These are phyloP conservation scores for Bujurquina vittata DNA, from an alignment of 2,113 vertebrate species.

Conservation along the genomic window DNA sequence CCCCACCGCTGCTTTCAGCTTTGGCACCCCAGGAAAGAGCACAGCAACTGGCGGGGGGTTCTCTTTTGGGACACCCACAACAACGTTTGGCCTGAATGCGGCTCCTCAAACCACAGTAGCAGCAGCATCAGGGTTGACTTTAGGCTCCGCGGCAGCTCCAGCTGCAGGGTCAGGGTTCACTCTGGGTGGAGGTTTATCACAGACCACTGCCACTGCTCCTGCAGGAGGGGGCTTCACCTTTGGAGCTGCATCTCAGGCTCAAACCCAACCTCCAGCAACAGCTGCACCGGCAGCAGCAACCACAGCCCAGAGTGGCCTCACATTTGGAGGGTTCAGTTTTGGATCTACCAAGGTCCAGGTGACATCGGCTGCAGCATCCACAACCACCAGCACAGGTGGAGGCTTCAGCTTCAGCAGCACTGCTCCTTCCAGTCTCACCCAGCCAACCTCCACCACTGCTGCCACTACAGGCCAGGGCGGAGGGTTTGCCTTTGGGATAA, in stretches of 20 bases:
- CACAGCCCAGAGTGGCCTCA: neutral
- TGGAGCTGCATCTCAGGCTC: constrained; percentile 30
- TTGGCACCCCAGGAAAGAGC: constrained; percentile 79
- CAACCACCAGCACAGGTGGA: constrained; percentile 58
- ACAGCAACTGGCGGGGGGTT: constrained; percentile 72
- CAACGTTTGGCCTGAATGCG: constrained; percentile 77
- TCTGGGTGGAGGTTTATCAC: constrained; percentile 61
- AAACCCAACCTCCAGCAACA: constrained; percentile 15
- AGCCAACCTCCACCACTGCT: constrained; percentile 23
- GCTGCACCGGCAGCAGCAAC: neutral
- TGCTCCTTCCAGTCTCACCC: constrained; percentile 48
- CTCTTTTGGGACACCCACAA: constrained; percentile 78
- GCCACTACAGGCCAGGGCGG: constrained; percentile 64
- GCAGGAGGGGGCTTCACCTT: constrained; percentile 70
- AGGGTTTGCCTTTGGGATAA: constrained; percentile 81
- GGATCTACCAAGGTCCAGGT: constrained; percentile 76
- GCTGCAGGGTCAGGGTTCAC: constrained; percentile 69
- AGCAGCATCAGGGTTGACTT: constrained; percentile 70
- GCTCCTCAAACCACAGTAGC: constrained; percentile 73
- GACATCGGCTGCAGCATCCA: constrained; percentile 59
- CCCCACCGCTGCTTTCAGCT: constrained; percentile 79
- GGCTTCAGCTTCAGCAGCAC: constrained; percentile 70
- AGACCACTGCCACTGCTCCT: constrained; percentile 46
- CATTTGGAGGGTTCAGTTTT: constrained; percentile 80
- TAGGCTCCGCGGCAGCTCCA: constrained; percentile 73